A percentile compares a stretch with the other conserved stretches of the same genome.
These are phyloP conservation scores for Anthoscopus minutus DNA, from an alignment of 2,113 vertebrate species.

Conservation along the genomic window DNA sequence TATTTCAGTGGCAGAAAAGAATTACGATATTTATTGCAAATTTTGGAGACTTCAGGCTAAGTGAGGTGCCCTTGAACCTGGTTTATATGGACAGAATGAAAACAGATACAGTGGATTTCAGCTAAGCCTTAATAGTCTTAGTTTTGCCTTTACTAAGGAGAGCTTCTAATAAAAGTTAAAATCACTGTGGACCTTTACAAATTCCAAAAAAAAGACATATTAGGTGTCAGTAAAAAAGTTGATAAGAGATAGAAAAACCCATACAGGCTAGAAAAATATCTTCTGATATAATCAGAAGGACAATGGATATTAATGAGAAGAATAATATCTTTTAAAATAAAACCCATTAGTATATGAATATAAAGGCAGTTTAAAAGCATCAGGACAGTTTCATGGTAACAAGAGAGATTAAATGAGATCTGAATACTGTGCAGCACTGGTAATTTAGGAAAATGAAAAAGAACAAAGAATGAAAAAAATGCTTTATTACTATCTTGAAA, in stretches of 20 bases:
- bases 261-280: neutral
- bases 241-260: neutral
- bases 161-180: neutral
- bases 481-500: neutral
- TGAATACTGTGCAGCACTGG: neutral
- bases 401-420: neutral
- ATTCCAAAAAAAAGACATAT: neutral
- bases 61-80: neutral
- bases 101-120: neutral
- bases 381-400: neutral
- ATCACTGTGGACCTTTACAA: neutral
- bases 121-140: neutral
- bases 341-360: neutral
- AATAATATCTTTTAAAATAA: neutral
- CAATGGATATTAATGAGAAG: neutral
- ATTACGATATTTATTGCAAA: neutral
- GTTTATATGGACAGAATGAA: neutral
- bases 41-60: neutral
- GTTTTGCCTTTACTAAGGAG: neutral
- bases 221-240: neutral
- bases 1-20: neutral
- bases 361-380: neutral
- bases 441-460: neutral
- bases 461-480: neutral
- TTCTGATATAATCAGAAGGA: neutral